Evolutionary conservation across 2,888 invertebrate genomes (phyloP).

Genomic region (Drosophila formosana): DNA sequence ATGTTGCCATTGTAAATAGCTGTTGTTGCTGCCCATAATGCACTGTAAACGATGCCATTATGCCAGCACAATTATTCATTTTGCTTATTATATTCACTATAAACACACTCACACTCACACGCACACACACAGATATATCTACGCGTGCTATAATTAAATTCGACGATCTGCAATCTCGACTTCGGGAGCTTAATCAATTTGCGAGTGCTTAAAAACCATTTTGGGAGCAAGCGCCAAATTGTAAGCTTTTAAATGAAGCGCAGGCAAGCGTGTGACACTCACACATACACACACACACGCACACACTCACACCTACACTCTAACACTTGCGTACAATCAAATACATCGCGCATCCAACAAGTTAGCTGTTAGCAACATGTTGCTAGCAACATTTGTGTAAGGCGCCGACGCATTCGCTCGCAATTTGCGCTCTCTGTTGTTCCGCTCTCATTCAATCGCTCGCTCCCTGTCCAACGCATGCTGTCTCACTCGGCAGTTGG

Average conservation of each 20-base stretch:
- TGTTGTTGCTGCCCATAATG: conserved; percentile 56
- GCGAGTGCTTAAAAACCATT: conserved; percentile 22
- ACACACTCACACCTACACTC: background rate
- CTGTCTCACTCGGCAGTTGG: conserved; percentile 10
- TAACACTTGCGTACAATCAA: background rate
- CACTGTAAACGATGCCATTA: conserved; percentile 80
- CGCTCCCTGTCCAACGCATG: conserved; percentile 16
- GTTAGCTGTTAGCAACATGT: conserved; percentile 71
- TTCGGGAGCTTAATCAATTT: conserved; percentile 35
- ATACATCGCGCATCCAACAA: conserved; percentile 71
- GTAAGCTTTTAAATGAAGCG: conserved; percentile 39
- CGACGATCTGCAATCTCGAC: conserved; percentile 24
- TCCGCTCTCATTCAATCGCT: conserved; percentile 15
- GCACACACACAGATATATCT: background rate
- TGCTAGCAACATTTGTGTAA: conserved; percentile 48
- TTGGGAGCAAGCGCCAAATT: conserved; percentile 21
- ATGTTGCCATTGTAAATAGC: conserved; percentile 38
- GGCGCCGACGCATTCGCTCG: conserved; percentile 69
- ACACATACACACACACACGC: conserved; percentile 8
- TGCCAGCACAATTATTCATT: conserved; percentile 67
- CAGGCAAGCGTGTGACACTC: conserved; percentile 38
- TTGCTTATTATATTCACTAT: conserved; percentile 30
- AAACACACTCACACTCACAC: background rate
- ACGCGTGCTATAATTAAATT: conserved; percentile 33
- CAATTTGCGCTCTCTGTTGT: conserved; percentile 1